Evolutionary conservation across 2,888 invertebrate species (phyloP).

Genomic region (Venusia cambrica): DNA sequence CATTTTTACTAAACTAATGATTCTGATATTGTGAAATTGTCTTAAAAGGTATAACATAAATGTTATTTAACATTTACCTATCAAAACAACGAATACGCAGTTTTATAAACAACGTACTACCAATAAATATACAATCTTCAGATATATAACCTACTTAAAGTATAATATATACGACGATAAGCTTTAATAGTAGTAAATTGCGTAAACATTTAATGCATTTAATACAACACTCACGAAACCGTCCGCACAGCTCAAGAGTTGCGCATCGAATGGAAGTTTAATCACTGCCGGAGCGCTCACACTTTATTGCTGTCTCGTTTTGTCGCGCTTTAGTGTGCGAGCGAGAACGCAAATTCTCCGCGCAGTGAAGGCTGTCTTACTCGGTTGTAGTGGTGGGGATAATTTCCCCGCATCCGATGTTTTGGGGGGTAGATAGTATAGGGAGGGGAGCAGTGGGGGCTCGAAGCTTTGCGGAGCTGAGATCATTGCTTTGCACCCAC

Average conservation of each 20-base stretch:
- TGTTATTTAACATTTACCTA: constrained; percentile 52
- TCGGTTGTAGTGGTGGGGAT: constrained; percentile 46
- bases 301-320: constrained; percentile 44
- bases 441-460: constrained; percentile 42
- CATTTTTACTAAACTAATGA: no score
- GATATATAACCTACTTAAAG: constrained; percentile 6
- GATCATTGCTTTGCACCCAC: constrained; percentile 76
- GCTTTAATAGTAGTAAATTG: no score
- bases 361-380: constrained; percentile 55
- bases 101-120: constrained; percentile 26
- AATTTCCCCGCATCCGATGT: constrained; percentile 59
- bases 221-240: no score
- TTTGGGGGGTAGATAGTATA: constrained; percentile 38
- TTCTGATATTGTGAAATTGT: no score
- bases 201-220: no score
- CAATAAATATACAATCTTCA: constrained; percentile 10
- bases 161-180: no score
- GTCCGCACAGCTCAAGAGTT: constrained; percentile 33
- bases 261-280: constrained; percentile 31
- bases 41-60: no score
- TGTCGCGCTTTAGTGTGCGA: constrained; percentile 32
- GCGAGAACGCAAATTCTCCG: constrained; percentile 45
- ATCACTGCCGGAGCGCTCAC: constrained; percentile 44
- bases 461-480: constrained; percentile 70
- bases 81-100: constrained; percentile 21